A percentile compares a stretch with the other conserved stretches of the same genome.
These are phyloP conservation scores for Brachionus asplanchnoidis DNA, from an alignment of 1,140 invertebrate species.

Conservation along the genomic window DNA sequence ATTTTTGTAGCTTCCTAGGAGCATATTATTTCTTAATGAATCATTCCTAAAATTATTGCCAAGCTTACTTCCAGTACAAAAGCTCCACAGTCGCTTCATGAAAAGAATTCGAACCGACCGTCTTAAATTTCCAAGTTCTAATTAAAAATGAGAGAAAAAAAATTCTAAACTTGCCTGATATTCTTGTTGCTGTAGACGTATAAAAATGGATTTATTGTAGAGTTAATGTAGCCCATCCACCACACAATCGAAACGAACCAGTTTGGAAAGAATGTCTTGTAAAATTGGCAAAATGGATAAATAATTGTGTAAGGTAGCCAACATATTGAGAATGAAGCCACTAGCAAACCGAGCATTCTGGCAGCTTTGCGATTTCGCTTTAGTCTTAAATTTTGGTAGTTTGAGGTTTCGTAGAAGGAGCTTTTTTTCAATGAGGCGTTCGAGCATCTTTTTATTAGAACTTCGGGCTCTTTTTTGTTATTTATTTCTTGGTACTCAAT, in stretches of 20 bases:
- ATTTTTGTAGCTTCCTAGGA: background rate
- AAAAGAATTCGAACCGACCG: slow-evolving; percentile 34
- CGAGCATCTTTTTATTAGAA: background rate
- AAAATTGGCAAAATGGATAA: slow-evolving; percentile 26
- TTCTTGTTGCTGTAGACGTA: slow-evolving; percentile 41
- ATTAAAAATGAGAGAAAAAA: background rate
- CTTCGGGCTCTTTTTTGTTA: background rate
- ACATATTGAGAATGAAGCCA: slow-evolving; percentile 35
- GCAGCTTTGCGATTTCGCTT: slow-evolving; percentile 36
- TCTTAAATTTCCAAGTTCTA: background rate
- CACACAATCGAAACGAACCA: background rate
- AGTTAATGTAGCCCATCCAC: slow-evolving; percentile 42
- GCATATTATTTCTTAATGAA: slow-evolving; percentile 12
- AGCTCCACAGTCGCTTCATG: background rate
- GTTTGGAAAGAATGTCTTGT: background rate
- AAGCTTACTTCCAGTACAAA: background rate
- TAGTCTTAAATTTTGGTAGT: slow-evolving; percentile 29
- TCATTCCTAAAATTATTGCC: slow-evolving; percentile 16
- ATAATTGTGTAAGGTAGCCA: slow-evolving; percentile 37
- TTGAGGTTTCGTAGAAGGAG: background rate
- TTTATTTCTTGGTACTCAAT: slow-evolving; percentile 7
- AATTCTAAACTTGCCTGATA: slow-evolving; percentile 11
- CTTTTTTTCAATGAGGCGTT: background rate
- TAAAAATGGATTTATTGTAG: slow-evolving; percentile 40
- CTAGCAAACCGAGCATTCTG: slow-evolving; percentile 27